Evolutionary conservation across 92 coral and sea anemone species (phyloP), one percentile per base, ranked within the genome.

Genomic region (Epizoanthus illoricatus): DNA sequence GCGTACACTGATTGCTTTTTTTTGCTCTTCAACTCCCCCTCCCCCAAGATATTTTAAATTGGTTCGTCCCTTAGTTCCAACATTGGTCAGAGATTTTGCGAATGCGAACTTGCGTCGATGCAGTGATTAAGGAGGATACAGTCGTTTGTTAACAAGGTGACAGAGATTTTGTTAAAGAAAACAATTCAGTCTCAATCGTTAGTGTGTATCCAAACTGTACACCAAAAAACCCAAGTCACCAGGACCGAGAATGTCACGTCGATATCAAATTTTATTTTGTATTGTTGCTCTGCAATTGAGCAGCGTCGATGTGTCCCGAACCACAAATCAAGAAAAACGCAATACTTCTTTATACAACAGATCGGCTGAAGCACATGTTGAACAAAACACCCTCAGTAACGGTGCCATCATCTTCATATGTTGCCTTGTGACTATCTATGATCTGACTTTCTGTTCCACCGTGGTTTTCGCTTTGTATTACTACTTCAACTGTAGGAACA

Each of bases 401-500:
- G 13, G 19, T 33, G 73, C 23, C 3, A 43, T 24, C 17, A 68
- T 68, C n/a, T 68, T 68, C 42, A 17, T 68, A 9, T 41, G 73
- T 9, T 33, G 73, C 9, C 21, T 68, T 5, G 49, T 39, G 19
- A 23, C 73, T 7, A 12, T 33, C n/a, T 68, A 68, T 36, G 73
- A 68, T 12, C 33, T 68, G 73, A 19, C 43, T 1, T 68, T 68
- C 42, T 68, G 73, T 16, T 68, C 19, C 52, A 15, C 49, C 0
- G 15, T 68, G 8, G 42, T 68, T 2, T 68, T 15, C 73, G 73
- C 73, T 19, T 18, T 68, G 0, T 68, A 68, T 68, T 68, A 68
- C 73, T 68, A 68, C 73, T 5, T 28, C 49, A 39, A 68, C 73
- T 68, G 73, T 43, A 68, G 49, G 52, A 6, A 68, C 43, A 68